Percentiles rank a stretch among this genome's conserved stretches.
These are phyloP conservation scores for Uloborus diversus DNA, from an alignment of 1,140 invertebrate species.

Conservation along the genomic window DNA sequence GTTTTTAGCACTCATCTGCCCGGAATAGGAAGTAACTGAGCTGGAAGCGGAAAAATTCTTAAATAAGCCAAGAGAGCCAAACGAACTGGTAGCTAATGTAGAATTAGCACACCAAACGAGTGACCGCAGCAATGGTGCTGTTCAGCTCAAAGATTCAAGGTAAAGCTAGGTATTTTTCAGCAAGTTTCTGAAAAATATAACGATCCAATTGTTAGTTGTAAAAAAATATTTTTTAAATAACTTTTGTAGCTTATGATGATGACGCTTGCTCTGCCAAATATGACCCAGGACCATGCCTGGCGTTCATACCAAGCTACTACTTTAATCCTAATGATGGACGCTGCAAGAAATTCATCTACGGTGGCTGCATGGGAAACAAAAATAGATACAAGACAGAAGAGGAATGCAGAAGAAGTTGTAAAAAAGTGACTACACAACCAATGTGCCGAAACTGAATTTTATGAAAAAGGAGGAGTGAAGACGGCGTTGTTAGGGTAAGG, in stretches of 20 bases:
- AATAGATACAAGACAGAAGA: constrained; percentile 19
- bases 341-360: constrained; percentile 51
- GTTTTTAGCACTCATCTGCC: too few species aligned
- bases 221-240: not conserved
- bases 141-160: too few species aligned
- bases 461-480: too few species aligned
- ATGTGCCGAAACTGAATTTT: too few species aligned
- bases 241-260: too few species aligned
- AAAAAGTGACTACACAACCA: not conserved
- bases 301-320: constrained; percentile 14
- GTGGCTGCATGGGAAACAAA: constrained; percentile 18
- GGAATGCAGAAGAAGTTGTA: not conserved
- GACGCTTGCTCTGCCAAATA: not conserved
- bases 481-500: too few species aligned
- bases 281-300: not conserved
- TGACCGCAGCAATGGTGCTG: not conserved
- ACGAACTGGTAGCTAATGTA: too few species aligned
- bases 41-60: too few species aligned
- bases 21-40: too few species aligned
- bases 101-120: too few species aligned
- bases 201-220: not conserved
- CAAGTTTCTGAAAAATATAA: not conserved
- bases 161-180: too few species aligned
- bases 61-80: too few species aligned
- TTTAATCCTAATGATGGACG: constrained; percentile 28